phyloP scores from a whole-genome alignment of 2,888 invertebrate species.

The Mechanitis messenoides region DNA sequence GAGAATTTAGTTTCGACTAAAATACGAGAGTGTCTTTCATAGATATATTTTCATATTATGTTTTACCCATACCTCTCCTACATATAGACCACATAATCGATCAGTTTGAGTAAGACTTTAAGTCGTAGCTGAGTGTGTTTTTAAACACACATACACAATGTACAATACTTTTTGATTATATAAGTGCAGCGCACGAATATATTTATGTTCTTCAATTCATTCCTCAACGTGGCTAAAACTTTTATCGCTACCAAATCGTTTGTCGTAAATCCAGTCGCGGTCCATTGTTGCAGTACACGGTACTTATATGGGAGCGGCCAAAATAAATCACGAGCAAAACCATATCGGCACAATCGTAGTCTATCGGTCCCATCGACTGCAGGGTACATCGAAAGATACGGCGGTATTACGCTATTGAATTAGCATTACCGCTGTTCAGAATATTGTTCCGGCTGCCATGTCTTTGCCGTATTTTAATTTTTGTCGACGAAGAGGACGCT shows the following conservation, averaged over 20 bases:
- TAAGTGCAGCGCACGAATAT: constrained; percentile 14
- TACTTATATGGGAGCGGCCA: constrained; percentile 71
- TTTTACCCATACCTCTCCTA: no score
- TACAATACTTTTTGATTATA: no score
- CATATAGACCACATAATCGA: no score
- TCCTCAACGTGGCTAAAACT: constrained; percentile 50
- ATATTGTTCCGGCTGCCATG: constrained; percentile 53
- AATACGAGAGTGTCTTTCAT: no score
- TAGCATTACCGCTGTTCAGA: constrained; percentile 70
- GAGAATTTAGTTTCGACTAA: no score
- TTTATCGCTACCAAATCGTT: constrained; percentile 72
- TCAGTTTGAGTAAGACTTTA: no score
- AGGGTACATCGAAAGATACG: constrained; percentile 57
- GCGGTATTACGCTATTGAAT: constrained; percentile 73
- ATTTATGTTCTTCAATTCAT: constrained; percentile 25
- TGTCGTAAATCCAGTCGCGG: constrained; percentile 67
- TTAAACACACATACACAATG: no score
- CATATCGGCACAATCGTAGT: constrained; percentile 71
- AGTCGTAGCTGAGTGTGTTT: no score
- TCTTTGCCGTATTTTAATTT: constrained; percentile 59
- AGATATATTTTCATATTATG: no score
- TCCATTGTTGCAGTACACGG: constrained; percentile 68
- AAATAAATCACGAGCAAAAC: constrained; percentile 74
- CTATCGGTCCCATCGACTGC: constrained; percentile 62
- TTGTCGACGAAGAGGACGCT: constrained; percentile 38